Evolutionary conservation across 2,888 invertebrate species (phyloP).

Genomic region (Halictus quadricinctus): DNA sequence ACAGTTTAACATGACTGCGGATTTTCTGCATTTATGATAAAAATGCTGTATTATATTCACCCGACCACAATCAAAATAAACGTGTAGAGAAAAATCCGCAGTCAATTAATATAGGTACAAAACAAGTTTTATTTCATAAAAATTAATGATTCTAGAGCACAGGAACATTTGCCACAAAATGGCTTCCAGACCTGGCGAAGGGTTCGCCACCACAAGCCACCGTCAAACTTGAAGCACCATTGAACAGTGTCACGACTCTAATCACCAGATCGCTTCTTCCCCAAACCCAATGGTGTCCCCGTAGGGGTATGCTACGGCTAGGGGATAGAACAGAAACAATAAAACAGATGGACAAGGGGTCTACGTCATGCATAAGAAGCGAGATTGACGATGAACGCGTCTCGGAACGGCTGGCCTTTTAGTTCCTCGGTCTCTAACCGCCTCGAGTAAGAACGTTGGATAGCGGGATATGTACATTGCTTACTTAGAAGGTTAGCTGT

Average conservation of each 20-base stretch:
- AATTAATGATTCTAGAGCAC: too few relatives aligned
- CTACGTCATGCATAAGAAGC: slow-evolving; percentile 30
- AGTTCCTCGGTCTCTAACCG: background rate
- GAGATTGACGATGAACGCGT: slow-evolving; percentile 33
- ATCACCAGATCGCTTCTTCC: background rate
- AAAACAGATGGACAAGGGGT: background rate
- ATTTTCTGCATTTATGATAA: too few relatives aligned
- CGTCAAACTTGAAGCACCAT: background rate
- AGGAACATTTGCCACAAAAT: too few relatives aligned
- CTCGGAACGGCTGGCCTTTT: slow-evolving; percentile 5
- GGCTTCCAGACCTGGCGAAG: too few relatives aligned
- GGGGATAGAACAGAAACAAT: background rate
- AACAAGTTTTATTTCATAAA: too few relatives aligned
- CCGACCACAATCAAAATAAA: too few relatives aligned
- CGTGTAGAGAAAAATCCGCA: too few relatives aligned
- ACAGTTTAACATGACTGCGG: too few relatives aligned
- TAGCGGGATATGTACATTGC: slow-evolving; percentile 81
- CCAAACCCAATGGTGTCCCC: background rate
- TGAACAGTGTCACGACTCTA: background rate
- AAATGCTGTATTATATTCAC: too few relatives aligned
- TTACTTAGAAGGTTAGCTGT: slow-evolving; percentile 82
- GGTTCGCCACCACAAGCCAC: too few relatives aligned
- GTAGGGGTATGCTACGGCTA: background rate
- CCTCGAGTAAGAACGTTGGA: slow-evolving; percentile 45
- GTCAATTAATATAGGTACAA: too few relatives aligned